phyloP scores from a whole-genome alignment of 2,797 vertebrate genomes.

The Bradypodion ventrale region DNA sequence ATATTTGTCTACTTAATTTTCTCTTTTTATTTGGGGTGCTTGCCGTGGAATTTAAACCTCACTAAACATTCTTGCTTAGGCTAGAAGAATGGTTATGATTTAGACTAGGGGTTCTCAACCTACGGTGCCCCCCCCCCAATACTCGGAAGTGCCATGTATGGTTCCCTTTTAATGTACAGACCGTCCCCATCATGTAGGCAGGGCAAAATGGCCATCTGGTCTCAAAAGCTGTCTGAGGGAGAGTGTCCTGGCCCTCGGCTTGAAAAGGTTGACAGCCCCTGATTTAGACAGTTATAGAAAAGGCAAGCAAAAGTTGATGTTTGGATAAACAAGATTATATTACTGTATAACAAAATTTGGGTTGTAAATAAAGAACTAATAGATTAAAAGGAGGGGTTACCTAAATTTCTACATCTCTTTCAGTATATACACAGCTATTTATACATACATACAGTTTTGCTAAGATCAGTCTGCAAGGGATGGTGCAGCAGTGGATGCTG shows the following conservation, averaged over 20 bases:
- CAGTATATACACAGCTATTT: neutral
- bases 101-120: too few species aligned
- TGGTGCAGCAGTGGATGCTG: neutral
- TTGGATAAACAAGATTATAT: too few species aligned
- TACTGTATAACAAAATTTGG: neutral
- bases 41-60: conserved; percentile 35
- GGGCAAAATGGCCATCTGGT: too few species aligned
- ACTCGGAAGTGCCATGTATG: too few species aligned
- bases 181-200: too few species aligned
- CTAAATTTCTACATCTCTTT: neutral
- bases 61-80: conserved; percentile 39
- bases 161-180: too few species aligned
- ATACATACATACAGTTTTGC: neutral
- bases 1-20: neutral
- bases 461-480: neutral
- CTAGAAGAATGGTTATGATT: neutral
- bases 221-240: too few species aligned
- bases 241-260: too few species aligned
- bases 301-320: too few species aligned
- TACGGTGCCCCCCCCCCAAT: too few species aligned
- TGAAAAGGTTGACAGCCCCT: too few species aligned
- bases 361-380: conserved; percentile 21
- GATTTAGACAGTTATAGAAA: too few species aligned
- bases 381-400: conserved; percentile 5
- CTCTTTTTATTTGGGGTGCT: conserved; percentile 25